Evolutionary conservation across 2,113 vertebrate genomes (phyloP).

Genomic region (Callionymus lyra): DNA sequence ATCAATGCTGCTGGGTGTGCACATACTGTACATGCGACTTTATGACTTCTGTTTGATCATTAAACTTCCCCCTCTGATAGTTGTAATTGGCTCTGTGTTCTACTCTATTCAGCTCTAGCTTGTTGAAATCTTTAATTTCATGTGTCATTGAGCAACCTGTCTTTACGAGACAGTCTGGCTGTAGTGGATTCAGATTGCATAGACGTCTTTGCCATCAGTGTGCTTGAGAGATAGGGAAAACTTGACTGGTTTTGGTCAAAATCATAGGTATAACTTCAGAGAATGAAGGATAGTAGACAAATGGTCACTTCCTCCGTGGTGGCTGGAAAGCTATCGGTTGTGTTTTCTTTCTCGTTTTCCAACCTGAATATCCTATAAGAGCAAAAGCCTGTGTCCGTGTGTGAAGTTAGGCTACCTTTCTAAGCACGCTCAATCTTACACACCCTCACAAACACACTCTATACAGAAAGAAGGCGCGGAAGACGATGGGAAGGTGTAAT

Average conservation of each 20-base stretch:
- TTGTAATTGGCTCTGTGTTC: conserved; percentile 54
- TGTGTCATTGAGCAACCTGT: conserved; percentile 66
- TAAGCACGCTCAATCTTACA: conserved; percentile 15
- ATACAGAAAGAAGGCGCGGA: conserved; percentile 21
- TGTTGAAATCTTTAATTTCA: conserved; percentile 63
- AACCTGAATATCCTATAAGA: conserved; percentile 9
- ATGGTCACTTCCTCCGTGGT: conserved; percentile 29
- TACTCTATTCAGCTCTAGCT: conserved; percentile 42
- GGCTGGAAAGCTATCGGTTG: conserved; percentile 5
- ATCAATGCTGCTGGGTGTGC: conserved; percentile 1
- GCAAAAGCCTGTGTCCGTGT: conserved; percentile 1
- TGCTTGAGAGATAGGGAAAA: conserved; percentile 8
- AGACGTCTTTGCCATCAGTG: conserved; percentile 4
- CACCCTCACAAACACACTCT: conserved; percentile 11
- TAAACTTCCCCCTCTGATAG: conserved; percentile 37
- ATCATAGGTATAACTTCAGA: conserved; percentile 25
- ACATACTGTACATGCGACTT: conserved; percentile 2
- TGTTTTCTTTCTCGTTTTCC: conserved; percentile 14
- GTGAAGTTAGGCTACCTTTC: conserved; percentile 21
- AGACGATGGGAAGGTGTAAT: conserved; percentile 48
- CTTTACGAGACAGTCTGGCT: conserved; percentile 29
- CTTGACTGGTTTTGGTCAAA: conserved; percentile 34
- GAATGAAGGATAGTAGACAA: conserved; percentile 37
- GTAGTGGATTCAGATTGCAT: too few relatives aligned
- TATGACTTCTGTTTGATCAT: conserved; percentile 23